A percentile compares a stretch with the other conserved stretches of the same genome.
Evolutionary conservation across 2,113 vertebrate genomes (phyloP).

Genomic region (Callorhinus ursinus): DNA sequence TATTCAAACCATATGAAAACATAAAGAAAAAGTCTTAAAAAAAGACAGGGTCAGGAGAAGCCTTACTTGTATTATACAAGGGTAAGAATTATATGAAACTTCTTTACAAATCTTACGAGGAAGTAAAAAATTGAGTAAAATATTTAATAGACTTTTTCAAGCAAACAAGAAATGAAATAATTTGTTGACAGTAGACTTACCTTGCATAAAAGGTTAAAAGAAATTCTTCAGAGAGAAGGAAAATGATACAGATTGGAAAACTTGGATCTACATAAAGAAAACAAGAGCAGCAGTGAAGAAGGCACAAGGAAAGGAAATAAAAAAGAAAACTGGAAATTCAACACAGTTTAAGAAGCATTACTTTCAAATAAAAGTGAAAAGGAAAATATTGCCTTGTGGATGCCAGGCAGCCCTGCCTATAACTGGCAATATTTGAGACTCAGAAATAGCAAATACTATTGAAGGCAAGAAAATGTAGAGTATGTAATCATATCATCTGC

Average conservation of each 20-base stretch:
- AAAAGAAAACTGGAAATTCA: neutral
- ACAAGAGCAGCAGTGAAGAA: neutral
- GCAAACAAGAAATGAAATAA: neutral
- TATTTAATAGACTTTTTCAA: neutral
- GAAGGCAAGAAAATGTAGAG: neutral
- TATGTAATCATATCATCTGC: neutral
- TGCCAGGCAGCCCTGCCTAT: no score
- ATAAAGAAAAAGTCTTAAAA: neutral
- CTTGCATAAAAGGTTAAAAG: neutral
- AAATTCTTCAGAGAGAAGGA: neutral
- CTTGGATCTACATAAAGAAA: neutral
- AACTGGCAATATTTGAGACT: neutral
- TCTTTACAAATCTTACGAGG: neutral
- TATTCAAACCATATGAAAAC: neutral
- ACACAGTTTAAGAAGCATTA: neutral
- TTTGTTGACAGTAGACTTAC: neutral
- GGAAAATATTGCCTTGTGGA: neutral
- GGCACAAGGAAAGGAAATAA: neutral
- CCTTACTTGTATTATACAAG: neutral
- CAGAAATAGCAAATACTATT: neutral
- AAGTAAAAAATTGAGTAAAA: neutral
- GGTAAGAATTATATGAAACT: no score
- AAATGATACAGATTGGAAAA: neutral
- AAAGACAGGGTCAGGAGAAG: neutral
- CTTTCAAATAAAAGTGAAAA: neutral